Evolutionary conservation across 2,113 vertebrate species (phyloP).

Genomic region (Dasyprocta punctata): DNA sequence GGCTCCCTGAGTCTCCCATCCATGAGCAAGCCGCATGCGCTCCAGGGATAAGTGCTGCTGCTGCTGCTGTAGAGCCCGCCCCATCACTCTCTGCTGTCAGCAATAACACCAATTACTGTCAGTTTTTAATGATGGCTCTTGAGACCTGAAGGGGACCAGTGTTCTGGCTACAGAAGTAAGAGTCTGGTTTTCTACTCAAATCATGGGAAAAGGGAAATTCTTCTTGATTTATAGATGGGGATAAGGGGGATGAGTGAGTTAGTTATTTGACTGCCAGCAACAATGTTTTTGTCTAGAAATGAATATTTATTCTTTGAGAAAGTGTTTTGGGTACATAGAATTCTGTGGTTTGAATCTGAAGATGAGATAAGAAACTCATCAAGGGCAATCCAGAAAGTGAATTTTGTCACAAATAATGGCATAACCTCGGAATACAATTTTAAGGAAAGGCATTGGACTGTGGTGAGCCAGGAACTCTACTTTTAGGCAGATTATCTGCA

Average conservation of each 20-base stretch:
- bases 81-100: slow-evolving; percentile 60
- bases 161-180: slow-evolving; percentile 41
- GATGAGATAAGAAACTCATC: neutral
- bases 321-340: neutral
- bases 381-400: neutral
- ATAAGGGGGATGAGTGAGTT: neutral
- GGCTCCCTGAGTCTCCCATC: neutral
- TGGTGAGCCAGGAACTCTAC: neutral
- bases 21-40: neutral
- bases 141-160: neutral
- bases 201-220: slow-evolving; percentile 19
- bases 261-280: neutral
- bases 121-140: slow-evolving; percentile 60
- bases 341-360: neutral
- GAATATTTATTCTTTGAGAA: neutral
- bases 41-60: neutral
- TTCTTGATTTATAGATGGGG: neutral
- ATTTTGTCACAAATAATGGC: neutral
- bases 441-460: neutral
- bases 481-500: neutral
- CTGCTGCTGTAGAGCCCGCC: neutral
- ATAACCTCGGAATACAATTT: neutral
- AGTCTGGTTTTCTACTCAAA: slow-evolving; percentile 53
- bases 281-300: neutral
- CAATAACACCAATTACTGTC: slow-evolving; percentile 56